Percentiles rank a stretch among this genome's conserved stretches.
Evolutionary conservation across 2,113 vertebrate species (phyloP).

Genomic region (Mungos mungo): DNA sequence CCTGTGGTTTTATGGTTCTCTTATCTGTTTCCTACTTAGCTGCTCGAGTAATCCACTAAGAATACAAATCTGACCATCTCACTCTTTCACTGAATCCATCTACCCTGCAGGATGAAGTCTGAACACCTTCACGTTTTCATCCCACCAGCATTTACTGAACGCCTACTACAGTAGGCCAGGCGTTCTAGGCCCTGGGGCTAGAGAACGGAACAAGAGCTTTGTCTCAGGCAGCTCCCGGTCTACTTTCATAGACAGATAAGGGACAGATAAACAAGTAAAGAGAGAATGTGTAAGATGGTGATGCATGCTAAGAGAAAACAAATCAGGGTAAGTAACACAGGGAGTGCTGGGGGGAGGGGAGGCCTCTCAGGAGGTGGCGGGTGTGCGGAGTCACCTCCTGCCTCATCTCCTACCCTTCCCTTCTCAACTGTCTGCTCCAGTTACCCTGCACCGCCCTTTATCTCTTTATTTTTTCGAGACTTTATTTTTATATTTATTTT

Average conservation of each 20-base stretch:
- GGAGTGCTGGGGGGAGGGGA: background rate
- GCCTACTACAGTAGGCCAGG: background rate
- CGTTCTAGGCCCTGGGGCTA: background rate
- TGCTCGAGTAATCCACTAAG: background rate
- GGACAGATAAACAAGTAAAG: background rate
- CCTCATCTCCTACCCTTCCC: background rate
- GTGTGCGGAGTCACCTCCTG: too few relatives aligned
- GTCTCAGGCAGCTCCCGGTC: background rate
- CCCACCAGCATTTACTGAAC: background rate
- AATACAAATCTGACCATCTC: background rate
- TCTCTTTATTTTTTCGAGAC: too few relatives aligned
- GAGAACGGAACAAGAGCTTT: background rate
- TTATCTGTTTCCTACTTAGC: background rate
- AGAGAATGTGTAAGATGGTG: background rate
- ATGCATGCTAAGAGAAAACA: background rate
- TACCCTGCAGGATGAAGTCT: background rate
- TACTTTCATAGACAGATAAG: background rate
- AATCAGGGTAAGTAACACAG: background rate
- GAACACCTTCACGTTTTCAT: background rate
- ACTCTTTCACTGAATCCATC: background rate
- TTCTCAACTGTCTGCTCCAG: background rate
- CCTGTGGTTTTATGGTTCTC: background rate
- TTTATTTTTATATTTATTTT: too few relatives aligned
- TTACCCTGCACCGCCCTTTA: background rate
- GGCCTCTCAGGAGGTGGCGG: too few relatives aligned